A percentile compares a stretch with the other conserved stretches of the same genome.
Conservation (phyloP, 2,113 vertebrate species). For the Alethe castanea region DNA sequence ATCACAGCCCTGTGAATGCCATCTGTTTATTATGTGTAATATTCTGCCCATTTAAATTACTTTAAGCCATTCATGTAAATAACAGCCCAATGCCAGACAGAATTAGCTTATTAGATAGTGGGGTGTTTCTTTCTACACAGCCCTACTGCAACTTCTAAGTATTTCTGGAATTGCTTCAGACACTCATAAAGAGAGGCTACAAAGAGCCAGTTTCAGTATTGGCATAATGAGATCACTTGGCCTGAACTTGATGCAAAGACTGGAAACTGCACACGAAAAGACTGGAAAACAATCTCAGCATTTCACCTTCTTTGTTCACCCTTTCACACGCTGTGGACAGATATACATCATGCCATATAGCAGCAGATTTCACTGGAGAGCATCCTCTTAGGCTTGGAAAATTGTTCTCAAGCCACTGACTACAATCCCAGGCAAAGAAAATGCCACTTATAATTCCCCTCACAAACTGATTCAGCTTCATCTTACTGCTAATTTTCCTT, state of each 20-base stretch:
- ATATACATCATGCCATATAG: neutral
- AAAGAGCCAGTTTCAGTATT: neutral
- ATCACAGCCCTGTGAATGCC: neutral
- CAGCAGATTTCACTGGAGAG: neutral
- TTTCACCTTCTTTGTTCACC: neutral
- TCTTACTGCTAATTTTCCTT: neutral
- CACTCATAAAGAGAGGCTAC: neutral
- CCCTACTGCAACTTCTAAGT: neutral
- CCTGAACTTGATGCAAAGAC: neutral
- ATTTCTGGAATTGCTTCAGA: slow-evolving; percentile 30
- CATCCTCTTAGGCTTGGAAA: neutral
- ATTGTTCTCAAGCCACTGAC: neutral
- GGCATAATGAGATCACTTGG: slow-evolving; percentile 16
- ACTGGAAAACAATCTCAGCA: neutral
- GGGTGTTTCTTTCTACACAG: neutral
- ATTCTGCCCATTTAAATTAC: neutral
- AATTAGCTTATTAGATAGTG: neutral
- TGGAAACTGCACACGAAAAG: neutral
- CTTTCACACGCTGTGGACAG: neutral
- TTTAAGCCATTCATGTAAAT: neutral
- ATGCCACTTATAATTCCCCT: neutral
- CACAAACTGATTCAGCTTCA: neutral
- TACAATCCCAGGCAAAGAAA: neutral
- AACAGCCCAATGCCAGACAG: neutral
- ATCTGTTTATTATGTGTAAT: neutral